phyloP scores from a whole-genome alignment of 2,888 invertebrate species.

The Masnerella sp. region DNA sequence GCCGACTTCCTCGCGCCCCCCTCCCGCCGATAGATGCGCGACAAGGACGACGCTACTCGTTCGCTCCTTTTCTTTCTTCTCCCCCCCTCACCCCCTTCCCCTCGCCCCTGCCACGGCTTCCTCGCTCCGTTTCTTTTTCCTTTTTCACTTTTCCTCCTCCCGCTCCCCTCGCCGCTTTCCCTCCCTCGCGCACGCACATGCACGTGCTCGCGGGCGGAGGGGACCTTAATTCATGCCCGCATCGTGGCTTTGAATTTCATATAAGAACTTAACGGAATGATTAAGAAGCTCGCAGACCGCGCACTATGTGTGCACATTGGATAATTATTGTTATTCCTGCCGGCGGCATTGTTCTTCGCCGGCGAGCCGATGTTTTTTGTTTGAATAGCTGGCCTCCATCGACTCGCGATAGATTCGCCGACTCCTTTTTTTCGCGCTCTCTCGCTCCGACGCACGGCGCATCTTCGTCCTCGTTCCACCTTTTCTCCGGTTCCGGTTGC shows the following conservation, averaged over 20 bases:
- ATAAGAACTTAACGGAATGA: constrained; percentile 59
- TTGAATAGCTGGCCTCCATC: constrained; percentile 56
- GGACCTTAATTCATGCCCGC: constrained; percentile 51
- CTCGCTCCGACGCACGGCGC: no score
- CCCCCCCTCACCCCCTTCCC: constrained; percentile 8
- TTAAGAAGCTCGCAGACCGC: constrained; percentile 58
- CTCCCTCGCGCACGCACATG: constrained; percentile 45
- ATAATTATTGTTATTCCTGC: constrained; percentile 58
- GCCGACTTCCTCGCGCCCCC: constrained; percentile 42
- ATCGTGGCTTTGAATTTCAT: constrained; percentile 59
- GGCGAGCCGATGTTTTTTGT: constrained; percentile 54
- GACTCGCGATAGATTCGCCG: constrained; percentile 53
- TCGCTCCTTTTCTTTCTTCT: constrained; percentile 22
- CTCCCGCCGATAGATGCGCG: constrained; percentile 21
- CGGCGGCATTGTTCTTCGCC: constrained; percentile 54
- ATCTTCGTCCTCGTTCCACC: no score
- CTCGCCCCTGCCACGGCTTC: constrained; percentile 5
- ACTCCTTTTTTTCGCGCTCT: constrained; percentile 29
- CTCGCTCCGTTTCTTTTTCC: constrained; percentile 32
- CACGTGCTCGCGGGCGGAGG: constrained; percentile 39
- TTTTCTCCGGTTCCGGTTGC: not conserved
- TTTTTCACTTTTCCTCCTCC: constrained; percentile 13
- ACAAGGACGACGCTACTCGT: not conserved
- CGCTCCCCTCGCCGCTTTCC: constrained; percentile 24
- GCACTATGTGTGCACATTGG: constrained; percentile 56